Base-by-base conservation (phyloP, 2,888 invertebrate species). In the Drosophila flavopinicola region DNA sequence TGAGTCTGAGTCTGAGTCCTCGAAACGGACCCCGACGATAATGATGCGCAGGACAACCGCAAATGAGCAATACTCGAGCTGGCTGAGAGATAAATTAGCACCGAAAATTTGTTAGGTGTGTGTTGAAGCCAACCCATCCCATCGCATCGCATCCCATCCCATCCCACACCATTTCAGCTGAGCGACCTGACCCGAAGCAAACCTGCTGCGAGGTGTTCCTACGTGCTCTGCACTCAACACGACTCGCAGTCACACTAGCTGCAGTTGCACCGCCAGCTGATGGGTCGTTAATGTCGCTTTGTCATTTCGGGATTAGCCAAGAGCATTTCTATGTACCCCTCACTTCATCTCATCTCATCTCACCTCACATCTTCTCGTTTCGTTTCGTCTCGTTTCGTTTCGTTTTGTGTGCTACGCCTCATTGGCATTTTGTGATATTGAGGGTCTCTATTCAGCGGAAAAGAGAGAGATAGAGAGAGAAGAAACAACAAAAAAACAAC, bases 1-100 rank as follows among this genome's bases (percentile, higher is more conserved):
- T 17, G 15, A 27, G 6, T 27, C n/a, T n/a, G n/a, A n/a, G n/a
- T 27, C 15, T 42, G 15, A 42, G 37, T 7, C 17, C 37, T 37
- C 29, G 9, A 42, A 20, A 2, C 20, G 44, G 30, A 11, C 33
- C 45, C 33, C 37, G 39, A 65, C 54, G 61, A 83, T 76, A 78
- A 74, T 79, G 78, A 79, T 60, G 79, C 69, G 58, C 49, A 63
- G 69, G 49, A 66, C 41, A 64, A 74, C 79, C 79, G 63, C 80
- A 82, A 82, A 85, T 82, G 80, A 82, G 65, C 79, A 72, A 66
- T 15, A 37, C 54, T 42, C 53, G 51, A 72, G 29, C 27, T 9
- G 45, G 24, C 25, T 25, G 35, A 27, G 35, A 64, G 60, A 69
- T 75, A 76, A 76, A 76, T 70, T 78, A 75, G 60, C 67, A 41